Conservation (phyloP, 2,113 vertebrate genomes). For the Speoplatyrhinus poulsoni region DNA sequence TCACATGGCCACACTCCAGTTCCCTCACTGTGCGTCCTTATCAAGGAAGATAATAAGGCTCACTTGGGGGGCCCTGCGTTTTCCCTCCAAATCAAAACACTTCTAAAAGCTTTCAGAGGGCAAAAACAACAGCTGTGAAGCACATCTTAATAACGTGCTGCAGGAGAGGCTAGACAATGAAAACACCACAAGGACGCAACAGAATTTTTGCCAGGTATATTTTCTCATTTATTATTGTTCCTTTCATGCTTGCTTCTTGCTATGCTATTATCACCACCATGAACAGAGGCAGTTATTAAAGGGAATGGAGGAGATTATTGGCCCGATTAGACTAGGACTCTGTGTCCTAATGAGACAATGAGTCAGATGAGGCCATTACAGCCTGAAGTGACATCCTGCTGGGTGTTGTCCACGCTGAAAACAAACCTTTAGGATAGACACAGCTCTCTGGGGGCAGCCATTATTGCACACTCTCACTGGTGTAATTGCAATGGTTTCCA, state of each 20-base stretch:
- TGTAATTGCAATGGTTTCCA: slow-evolving; percentile 35
- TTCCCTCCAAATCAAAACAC: slow-evolving; percentile 33
- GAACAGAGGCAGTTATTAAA: slow-evolving; percentile 33
- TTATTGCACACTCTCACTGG: slow-evolving; percentile 48
- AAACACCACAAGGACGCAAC: slow-evolving; percentile 23
- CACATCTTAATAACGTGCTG: slow-evolving; percentile 14
- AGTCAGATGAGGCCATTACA: slow-evolving; percentile 47
- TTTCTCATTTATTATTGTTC: background rate
- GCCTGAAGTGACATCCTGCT: slow-evolving; percentile 38
- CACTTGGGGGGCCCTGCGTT: slow-evolving; percentile 18
- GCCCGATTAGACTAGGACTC: slow-evolving; percentile 58
- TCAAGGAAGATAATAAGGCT: slow-evolving; percentile 50
- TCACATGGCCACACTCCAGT: slow-evolving; percentile 20
- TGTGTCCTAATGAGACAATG: slow-evolving; percentile 52
- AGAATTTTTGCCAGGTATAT: slow-evolving; percentile 38
- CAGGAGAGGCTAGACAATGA: slow-evolving; percentile 16
- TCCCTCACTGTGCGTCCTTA: slow-evolving; percentile 36
- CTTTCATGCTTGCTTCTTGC: slow-evolving; percentile 38
- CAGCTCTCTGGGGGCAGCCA: slow-evolving; percentile 49
- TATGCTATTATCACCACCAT: slow-evolving; percentile 38
- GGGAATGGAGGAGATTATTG: slow-evolving; percentile 52
- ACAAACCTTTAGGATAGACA: slow-evolving; percentile 35
- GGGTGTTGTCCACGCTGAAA: slow-evolving; percentile 50
- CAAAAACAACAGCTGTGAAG: slow-evolving; percentile 23
- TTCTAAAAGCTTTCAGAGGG: slow-evolving; percentile 19